Percentiles rank a stretch among this genome's conserved stretches.
These are phyloP conservation scores for Ctenomys sociabilis DNA, from an alignment of 2,113 vertebrate genomes.

Conservation along the genomic window DNA sequence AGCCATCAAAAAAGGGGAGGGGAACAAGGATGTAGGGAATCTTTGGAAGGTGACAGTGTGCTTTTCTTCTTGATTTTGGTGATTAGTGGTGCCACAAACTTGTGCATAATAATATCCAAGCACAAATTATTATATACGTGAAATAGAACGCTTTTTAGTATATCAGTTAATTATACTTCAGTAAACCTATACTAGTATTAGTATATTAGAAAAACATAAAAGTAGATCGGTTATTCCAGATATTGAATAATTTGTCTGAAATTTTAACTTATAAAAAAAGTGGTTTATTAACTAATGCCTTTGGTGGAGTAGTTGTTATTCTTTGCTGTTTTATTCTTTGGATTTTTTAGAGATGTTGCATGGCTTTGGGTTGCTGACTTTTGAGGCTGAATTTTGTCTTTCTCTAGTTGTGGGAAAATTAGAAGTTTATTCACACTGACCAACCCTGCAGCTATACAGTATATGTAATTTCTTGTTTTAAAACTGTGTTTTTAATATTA, in stretches of 20 bases:
- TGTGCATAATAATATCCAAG: background rate
- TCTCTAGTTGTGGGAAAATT: background rate
- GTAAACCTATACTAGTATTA: background rate
- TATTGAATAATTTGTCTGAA: slow-evolving; percentile 32
- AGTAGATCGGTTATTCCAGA: background rate
- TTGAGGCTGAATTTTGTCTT: background rate
- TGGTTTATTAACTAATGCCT: slow-evolving; percentile 6
- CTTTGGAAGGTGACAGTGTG: background rate
- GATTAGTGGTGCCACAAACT: background rate
- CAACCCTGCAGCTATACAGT: background rate
- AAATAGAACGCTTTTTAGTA: background rate
- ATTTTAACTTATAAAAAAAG: slow-evolving; percentile 31
- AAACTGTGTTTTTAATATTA: background rate
- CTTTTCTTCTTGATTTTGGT: background rate
- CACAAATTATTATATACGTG: background rate
- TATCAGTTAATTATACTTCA: background rate
- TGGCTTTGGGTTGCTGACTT: background rate
- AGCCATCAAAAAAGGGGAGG: background rate
- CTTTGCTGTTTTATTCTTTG: background rate
- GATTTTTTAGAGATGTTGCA: background rate
- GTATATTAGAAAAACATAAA: slow-evolving; percentile 25
- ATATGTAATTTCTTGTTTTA: background rate
- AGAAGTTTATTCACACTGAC: background rate
- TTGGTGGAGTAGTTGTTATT: background rate
- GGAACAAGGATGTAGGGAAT: too few relatives aligned